A percentile compares a stretch with the other conserved stretches of the same genome.
Evolutionary conservation across 2,888 invertebrate species (phyloP).

Genomic region (Drosophila ezoana): DNA sequence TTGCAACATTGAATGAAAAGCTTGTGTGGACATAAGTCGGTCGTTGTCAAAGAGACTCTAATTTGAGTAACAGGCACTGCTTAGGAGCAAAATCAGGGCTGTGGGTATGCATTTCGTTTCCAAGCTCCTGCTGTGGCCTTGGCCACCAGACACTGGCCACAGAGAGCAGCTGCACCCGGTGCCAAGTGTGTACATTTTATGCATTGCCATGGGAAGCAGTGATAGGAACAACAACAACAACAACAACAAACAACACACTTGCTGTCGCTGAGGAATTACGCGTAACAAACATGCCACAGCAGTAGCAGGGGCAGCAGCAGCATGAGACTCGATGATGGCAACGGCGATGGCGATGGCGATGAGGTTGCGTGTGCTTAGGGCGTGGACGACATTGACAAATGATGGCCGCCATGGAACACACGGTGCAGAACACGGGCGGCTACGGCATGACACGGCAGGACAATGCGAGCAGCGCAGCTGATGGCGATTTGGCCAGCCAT

Average conservation of each 20-base stretch:
- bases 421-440: constrained; percentile 32
- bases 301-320: constrained; percentile 8
- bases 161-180: neutral
- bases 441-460: constrained; percentile 40
- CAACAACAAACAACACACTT: constrained; percentile 12
- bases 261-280: constrained; percentile 67
- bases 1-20: constrained; percentile 33
- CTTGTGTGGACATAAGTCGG: constrained; percentile 15
- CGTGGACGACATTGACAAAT: constrained; percentile 75
- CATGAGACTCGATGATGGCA: constrained; percentile 34
- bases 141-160: neutral
- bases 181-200: constrained; percentile 40
- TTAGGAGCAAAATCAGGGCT: constrained; percentile 28
- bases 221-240: constrained; percentile 19
- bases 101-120: constrained; percentile 13
- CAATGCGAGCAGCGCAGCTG: constrained; percentile 44
- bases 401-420: constrained; percentile 62
- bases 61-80: constrained; percentile 39
- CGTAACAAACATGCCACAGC: constrained; percentile 67
- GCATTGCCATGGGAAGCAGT: constrained; percentile 44
- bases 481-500: constrained; percentile 51
- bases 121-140: constrained; percentile 12
- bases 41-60: constrained; percentile 42
- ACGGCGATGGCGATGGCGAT: constrained; percentile 21
- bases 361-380: constrained; percentile 68